Evolutionary conservation across 2,797 vertebrate species (phyloP).

Genomic region (Scleropages formosus): DNA sequence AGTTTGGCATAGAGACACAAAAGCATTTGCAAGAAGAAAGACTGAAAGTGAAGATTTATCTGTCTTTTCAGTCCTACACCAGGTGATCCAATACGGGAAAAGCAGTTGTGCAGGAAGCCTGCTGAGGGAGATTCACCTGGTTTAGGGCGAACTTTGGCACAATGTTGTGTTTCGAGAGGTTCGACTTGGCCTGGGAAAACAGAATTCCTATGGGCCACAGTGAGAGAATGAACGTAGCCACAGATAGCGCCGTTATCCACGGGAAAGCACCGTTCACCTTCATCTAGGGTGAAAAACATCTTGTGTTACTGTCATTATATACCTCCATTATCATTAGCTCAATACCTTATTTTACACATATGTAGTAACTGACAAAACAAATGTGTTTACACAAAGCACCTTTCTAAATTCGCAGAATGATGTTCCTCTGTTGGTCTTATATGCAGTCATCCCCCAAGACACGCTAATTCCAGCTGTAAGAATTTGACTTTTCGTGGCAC

Average conservation of each 20-base stretch:
- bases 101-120: neutral
- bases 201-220: constrained; percentile 28
- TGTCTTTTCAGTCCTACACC: too few relatives aligned
- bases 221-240: constrained; percentile 21
- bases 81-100: neutral
- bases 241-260: constrained; percentile 29
- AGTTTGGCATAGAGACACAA: neutral
- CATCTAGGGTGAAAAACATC: constrained; percentile 18
- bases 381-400: neutral
- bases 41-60: neutral
- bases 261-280: constrained; percentile 14
- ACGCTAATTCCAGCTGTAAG: too few relatives aligned
- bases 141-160: constrained; percentile 33
- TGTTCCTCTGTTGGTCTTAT: too few relatives aligned
- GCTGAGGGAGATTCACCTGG: constrained; percentile 6
- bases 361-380: neutral
- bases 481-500: too few relatives aligned
- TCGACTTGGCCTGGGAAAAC: constrained; percentile 27
- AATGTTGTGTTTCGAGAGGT: constrained; percentile 28
- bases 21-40: neutral
- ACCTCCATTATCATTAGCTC: neutral
- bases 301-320: neutral
- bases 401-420: neutral
- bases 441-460: too few relatives aligned
- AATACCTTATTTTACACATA: neutral